A percentile compares a stretch with the other conserved stretches of the same genome.
Conservation (phyloP, 2,888 invertebrate species). For the Drosophila neotestacea region DNA sequence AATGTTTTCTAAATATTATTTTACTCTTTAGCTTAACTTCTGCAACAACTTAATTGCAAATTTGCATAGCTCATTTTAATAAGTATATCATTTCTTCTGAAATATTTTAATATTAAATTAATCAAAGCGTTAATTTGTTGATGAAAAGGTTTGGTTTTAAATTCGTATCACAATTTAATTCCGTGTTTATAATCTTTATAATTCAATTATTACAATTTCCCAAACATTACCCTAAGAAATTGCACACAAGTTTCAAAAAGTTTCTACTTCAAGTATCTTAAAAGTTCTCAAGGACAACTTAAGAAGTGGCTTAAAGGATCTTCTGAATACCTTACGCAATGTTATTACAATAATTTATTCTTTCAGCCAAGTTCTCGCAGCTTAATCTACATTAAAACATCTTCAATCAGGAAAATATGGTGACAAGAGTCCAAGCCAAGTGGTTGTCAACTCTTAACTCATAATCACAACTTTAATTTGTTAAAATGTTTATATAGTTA, state of each 20-base stretch:
- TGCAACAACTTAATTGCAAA: no score
- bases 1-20: no score
- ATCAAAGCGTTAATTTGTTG: no score
- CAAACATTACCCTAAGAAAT: not conserved
- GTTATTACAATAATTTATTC: conserved; percentile 10
- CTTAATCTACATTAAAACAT: conserved; percentile 13
- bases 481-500: conserved; percentile 17
- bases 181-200: not conserved
- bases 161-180: not conserved
- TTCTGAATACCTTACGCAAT: not conserved
- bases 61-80: no score
- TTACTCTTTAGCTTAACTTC: no score
- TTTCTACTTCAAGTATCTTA: not conserved
- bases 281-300: conserved; percentile 12
- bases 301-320: not conserved
- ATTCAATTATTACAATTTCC: not conserved
- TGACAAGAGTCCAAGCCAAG: conserved; percentile 10
- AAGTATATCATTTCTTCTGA: no score
- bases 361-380: not conserved
- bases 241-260: not conserved
- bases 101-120: no score
- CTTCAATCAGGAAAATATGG: conserved; percentile 20
- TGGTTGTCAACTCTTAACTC: conserved; percentile 17
- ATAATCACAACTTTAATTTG: conserved; percentile 37
- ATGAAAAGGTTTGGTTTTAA: no score